A percentile compares a stretch with the other conserved stretches of the same genome.
These are phyloP conservation scores for Morphnarchus princeps DNA, from an alignment of 2,113 vertebrate genomes.

Conservation along the genomic window DNA sequence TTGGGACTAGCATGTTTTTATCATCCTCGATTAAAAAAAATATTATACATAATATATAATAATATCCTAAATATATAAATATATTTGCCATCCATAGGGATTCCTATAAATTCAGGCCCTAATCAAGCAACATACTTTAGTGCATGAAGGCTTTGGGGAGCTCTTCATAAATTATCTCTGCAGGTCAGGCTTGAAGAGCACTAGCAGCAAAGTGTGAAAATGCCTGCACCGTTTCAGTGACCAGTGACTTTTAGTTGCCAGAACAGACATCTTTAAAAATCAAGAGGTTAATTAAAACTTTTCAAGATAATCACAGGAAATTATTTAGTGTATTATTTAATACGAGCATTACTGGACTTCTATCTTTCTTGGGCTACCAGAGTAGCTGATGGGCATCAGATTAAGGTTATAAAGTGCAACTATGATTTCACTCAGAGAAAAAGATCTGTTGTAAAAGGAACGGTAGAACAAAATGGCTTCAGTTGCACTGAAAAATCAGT, in stretches of 20 bases:
- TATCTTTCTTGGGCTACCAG: background rate
- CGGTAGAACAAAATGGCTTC: background rate
- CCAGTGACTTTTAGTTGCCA: background rate
- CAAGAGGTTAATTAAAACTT: background rate
- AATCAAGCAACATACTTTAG: background rate
- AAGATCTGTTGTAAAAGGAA: background rate
- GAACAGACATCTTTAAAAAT: background rate
- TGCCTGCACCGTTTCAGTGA: background rate
- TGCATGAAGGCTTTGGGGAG: background rate
- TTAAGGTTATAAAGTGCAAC: background rate
- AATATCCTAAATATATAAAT: background rate
- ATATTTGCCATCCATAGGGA: background rate
- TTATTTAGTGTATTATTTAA: background rate
- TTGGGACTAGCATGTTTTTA: background rate
- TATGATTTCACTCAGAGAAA: background rate
- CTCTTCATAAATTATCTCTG: background rate
- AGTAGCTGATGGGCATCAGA: background rate
- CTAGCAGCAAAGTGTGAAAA: background rate
- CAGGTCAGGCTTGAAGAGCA: background rate
- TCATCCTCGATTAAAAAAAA: background rate
- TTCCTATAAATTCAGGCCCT: background rate
- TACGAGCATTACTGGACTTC: background rate
- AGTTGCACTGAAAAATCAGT: background rate
- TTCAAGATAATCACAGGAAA: background rate
- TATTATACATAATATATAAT: background rate